Percentiles rank a stretch among this genome's conserved stretches.
Evolutionary conservation across 2,797 vertebrate genomes (phyloP).

Genomic region (Momotus momota): DNA sequence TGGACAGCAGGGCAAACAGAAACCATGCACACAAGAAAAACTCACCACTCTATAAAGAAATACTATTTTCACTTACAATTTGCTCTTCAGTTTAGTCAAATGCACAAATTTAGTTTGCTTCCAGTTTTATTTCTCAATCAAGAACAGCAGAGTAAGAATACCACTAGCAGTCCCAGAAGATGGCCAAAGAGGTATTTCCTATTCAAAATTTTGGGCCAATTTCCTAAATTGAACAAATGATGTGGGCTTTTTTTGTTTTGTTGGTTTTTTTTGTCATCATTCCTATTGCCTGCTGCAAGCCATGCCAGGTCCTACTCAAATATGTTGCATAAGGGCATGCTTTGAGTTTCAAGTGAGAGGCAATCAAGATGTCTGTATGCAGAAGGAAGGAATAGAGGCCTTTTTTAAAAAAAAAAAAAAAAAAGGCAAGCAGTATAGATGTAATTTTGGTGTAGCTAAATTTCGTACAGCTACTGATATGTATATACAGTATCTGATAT

Average conservation of each 20-base stretch:
- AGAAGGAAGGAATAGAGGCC: not conserved
- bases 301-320: not conserved
- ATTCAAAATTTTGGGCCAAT: not conserved
- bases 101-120: not conserved
- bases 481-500: not conserved
- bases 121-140: not conserved
- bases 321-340: not conserved
- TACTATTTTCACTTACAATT: not conserved
- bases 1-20: not conserved
- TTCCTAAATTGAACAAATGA: not conserved
- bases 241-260: too few relatives aligned
- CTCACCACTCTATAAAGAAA: not conserved
- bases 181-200: not conserved
- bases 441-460: not conserved
- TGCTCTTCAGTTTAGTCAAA: not conserved
- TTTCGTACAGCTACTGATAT: not conserved
- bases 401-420: too few relatives aligned
- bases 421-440: not conserved
- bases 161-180: not conserved
- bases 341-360: not conserved
- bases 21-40: not conserved
- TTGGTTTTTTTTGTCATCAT: not conserved
- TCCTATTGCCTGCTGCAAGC: not conserved
- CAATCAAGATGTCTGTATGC: not conserved
- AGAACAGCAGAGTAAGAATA: not conserved